These are phyloP conservation scores for Smittia aterrima DNA, from an alignment of 2,888 invertebrate species.

Conservation along the genomic window DNA sequence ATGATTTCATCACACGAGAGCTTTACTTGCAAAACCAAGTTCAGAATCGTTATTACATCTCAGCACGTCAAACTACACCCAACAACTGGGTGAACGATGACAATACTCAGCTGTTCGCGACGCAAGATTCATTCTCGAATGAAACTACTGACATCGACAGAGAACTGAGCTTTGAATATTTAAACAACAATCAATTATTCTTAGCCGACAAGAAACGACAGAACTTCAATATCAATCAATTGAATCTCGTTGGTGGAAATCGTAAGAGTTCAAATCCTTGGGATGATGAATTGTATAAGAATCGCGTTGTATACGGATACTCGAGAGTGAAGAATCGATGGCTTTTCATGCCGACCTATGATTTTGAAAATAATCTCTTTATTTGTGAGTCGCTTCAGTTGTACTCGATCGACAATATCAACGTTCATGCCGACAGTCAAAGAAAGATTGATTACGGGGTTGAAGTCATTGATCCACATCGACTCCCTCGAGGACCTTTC, in stretches of 20 bases:
- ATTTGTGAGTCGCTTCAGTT: constrained; percentile 70
- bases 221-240: constrained; percentile 43
- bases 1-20: constrained; percentile 79
- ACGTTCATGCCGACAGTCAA: constrained; percentile 70
- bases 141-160: constrained; percentile 56
- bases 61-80: constrained; percentile 70
- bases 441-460: constrained; percentile 83
- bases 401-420: constrained; percentile 62
- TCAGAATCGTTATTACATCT: constrained; percentile 83
- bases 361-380: constrained; percentile 72
- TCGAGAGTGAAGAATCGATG: constrained; percentile 71
- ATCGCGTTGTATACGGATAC: constrained; percentile 78
- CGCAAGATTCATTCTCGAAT: constrained; percentile 80
- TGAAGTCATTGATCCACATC: constrained; percentile 73
- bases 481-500: constrained; percentile 83
- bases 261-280: constrained; percentile 45
- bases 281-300: constrained; percentile 55
- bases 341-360: constrained; percentile 79
- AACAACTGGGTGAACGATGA: constrained; percentile 85
- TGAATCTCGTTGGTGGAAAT: constrained; percentile 48
- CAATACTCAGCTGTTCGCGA: constrained; percentile 70
- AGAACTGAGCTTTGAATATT: constrained; percentile 35
- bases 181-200: constrained; percentile 36
- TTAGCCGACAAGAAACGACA: constrained; percentile 42
- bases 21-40: constrained; percentile 81